phyloP scores from a whole-genome alignment of 23 tunicate species.

The Oikopleura vanhoeffeni region DNA sequence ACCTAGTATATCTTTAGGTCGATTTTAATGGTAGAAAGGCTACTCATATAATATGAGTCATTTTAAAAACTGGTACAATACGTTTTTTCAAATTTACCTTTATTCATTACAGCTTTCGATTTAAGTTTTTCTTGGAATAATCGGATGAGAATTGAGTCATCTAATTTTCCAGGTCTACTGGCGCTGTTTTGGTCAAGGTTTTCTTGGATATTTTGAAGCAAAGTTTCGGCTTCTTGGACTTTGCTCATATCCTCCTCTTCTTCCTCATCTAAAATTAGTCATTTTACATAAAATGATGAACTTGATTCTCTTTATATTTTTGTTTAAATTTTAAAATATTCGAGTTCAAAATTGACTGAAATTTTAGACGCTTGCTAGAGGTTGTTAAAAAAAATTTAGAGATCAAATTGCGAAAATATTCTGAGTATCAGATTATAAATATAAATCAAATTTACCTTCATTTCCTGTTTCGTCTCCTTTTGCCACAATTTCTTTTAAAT shows the following conservation, averaged over 20 bases:
- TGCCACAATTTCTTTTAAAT: constrained; percentile 63
- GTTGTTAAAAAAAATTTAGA: no score
- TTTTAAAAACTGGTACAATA: no score
- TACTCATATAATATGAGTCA: no score
- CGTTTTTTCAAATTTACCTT: no score
- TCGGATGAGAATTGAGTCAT: constrained; percentile 40
- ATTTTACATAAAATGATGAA: not conserved
- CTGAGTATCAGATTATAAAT: not conserved
- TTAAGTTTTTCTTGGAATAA: constrained; percentile 54
- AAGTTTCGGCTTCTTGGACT: constrained; percentile 63
- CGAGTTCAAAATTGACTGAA: no score
- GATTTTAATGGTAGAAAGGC: no score
- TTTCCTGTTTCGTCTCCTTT: not conserved
- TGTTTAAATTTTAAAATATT: no score
- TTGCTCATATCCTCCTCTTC: constrained; percentile 89
- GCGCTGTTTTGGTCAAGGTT: constrained; percentile 46
- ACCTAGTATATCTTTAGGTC: no score
- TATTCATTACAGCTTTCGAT: constrained; percentile 82
- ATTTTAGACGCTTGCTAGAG: no score
- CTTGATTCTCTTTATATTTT: no score
- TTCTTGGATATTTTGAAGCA: constrained; percentile 54
- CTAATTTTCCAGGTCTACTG: constrained; percentile 67
- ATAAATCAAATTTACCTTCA: not conserved
- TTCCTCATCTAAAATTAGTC: constrained; percentile 36
- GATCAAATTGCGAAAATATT: not conserved